These are phyloP conservation scores for Nesospiza acunhae DNA, from an alignment of 2,113 vertebrate genomes.

Conservation along the genomic window DNA sequence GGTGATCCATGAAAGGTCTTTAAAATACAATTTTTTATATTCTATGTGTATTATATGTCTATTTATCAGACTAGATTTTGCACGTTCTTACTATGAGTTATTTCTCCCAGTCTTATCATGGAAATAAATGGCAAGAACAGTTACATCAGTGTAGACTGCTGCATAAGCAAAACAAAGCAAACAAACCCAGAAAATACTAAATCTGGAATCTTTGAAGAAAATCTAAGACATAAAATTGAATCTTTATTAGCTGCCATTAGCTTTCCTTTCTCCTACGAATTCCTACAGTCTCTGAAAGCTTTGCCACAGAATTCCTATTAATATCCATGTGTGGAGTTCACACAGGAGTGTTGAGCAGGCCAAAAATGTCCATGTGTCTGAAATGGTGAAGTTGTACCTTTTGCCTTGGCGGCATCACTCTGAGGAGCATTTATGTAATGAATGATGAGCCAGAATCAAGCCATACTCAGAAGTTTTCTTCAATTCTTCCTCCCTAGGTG, in stretches of 20 bases:
- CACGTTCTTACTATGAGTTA: neutral
- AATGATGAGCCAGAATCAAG: neutral
- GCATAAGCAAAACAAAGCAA: neutral
- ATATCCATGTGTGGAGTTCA: neutral
- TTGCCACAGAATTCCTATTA: neutral
- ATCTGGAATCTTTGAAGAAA: neutral
- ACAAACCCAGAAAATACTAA: neutral
- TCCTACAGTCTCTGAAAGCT: neutral
- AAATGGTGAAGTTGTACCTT: neutral
- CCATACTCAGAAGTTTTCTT: neutral
- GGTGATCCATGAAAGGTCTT: neutral
- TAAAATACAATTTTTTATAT: neutral
- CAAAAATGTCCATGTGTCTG: neutral
- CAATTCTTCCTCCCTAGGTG: neutral
- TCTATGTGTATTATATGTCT: neutral
- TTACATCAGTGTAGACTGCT: neutral
- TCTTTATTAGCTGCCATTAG: neutral
- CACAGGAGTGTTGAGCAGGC: neutral
- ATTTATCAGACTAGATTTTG: neutral
- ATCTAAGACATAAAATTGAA: neutral
- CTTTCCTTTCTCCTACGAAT: neutral
- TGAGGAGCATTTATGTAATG: neutral
- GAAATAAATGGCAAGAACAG: neutral
- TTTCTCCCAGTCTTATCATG: neutral
- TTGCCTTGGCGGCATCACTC: neutral